Evolutionary conservation across 1,140 invertebrate species (phyloP), one percentile per base, ranked within the genome.

Genomic region (Asbolus verrucosus): DNA sequence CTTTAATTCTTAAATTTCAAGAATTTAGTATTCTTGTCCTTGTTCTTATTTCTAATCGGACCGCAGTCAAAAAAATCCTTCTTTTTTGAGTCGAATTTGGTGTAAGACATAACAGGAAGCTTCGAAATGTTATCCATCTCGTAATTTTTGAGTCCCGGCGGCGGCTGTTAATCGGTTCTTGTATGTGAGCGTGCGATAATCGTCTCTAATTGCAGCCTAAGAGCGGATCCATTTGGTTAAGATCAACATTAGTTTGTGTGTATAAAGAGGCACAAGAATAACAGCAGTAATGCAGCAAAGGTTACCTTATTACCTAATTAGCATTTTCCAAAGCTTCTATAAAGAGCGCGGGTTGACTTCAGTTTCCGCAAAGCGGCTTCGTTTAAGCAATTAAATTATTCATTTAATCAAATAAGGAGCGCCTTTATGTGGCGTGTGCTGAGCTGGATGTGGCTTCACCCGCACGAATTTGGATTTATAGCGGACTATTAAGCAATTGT

Each of bases 351-450:
- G 62, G 60, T 41, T 46, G 36, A 46, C 38, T 46, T 38, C 39
- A 36, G 38, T 46, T 67, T 36, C 43, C 65, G 16, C 15, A 59
- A 67, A 67, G 65, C 46, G 46, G 43, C 46, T 41, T 38, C 65
- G 31, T 59, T 43, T 67, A 60, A 54, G 65, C 65, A 67, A 67
- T 67, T 67, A 67, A 67, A 67, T 67, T 67, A 67, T 67, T 67
- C 65, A 67, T 67, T 67, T 67, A 67, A 67, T 67, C 39, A 67
- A 67, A 67, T 39, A 60, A 60, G 65, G 46, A 67, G 24, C 46
- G 63, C 39, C 63, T 65, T 65, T 43, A 65, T 62, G 60, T 41
- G 60, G 60, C 36, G 61, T 63, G 39, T 63, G 33, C 60, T 62
- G 33, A 24, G 63, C 30, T 38, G 61, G 61, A 63, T 63, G 61